These are phyloP conservation scores for Gastracanthus pulcherrimus DNA, from an alignment of 2,888 invertebrate genomes.

Conservation along the genomic window DNA sequence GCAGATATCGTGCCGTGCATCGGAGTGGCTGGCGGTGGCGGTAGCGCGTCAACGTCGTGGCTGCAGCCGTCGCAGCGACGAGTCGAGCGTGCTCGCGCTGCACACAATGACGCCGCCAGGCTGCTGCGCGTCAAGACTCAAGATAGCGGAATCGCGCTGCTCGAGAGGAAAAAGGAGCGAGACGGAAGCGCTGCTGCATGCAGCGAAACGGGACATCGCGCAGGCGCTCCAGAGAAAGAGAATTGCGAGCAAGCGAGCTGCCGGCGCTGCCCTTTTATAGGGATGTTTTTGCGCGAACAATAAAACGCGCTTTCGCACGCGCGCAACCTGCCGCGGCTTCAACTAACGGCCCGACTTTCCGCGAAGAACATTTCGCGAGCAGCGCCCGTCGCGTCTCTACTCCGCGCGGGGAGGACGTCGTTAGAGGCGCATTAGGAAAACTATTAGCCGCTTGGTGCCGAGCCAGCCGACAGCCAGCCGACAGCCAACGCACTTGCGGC, in stretches of 20 bases:
- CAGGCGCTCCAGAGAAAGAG: neutral
- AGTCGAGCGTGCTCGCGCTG: neutral
- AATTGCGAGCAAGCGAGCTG: neutral
- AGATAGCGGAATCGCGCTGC: conserved; percentile 32
- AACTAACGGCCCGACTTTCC: conserved; percentile 10
- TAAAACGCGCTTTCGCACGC: neutral
- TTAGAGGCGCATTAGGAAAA: conserved; percentile 4
- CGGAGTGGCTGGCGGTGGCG: neutral
- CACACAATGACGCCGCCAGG: neutral
- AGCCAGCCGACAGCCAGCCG: conserved; percentile 12
- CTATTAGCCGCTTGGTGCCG: conserved; percentile 37
- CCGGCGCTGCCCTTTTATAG: conserved; percentile 36
- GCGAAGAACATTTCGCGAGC: neutral
- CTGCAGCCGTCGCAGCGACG: neutral
- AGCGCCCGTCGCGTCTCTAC: neutral
- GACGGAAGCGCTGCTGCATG: neutral
- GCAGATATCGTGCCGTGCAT: neutral
- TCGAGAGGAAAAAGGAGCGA: neutral
- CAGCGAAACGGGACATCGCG: neutral
- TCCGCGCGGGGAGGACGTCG: neutral
- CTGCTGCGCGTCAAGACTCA: neutral
- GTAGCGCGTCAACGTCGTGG: neutral
- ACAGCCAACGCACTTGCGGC: neutral
- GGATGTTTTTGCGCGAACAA: conserved; percentile 27
- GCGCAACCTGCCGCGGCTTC: neutral